phyloP scores from a whole-genome alignment of 2,797 vertebrate species.

The Borostomias antarcticus region DNA sequence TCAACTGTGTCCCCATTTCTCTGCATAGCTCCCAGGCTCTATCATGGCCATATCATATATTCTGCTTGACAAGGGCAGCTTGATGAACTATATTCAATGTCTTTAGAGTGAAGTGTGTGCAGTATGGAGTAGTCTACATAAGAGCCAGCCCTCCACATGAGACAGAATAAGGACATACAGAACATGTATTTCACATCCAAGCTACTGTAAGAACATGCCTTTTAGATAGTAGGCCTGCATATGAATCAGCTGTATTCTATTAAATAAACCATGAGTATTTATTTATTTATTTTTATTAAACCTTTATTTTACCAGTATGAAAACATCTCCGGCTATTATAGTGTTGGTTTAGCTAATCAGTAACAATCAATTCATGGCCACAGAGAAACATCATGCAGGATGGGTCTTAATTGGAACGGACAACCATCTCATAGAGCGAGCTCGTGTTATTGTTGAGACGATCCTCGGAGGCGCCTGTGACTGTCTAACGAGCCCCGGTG shows the following conservation, averaged over 20 bases:
- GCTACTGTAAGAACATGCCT: conserved; percentile 37
- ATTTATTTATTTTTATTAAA: too few relatives aligned
- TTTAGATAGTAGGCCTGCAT: conserved; percentile 22
- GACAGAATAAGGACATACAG: conserved; percentile 67
- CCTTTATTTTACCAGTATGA: too few relatives aligned
- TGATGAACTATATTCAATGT: conserved; percentile 22
- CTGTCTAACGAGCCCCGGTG: conserved; percentile 10
- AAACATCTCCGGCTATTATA: background rate
- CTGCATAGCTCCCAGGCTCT: conserved; percentile 15
- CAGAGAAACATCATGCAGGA: background rate
- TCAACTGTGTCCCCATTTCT: background rate
- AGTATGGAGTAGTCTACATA: conserved; percentile 47
- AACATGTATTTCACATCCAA: conserved; percentile 16
- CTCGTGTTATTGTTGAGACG: background rate
- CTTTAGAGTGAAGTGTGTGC: conserved; percentile 24
- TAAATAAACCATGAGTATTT: too few relatives aligned
- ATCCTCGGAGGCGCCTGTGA: background rate
- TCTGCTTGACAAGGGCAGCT: background rate
- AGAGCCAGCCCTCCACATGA: conserved; percentile 23
- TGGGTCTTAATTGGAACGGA: conserved; percentile 17
- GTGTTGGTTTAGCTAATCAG: background rate
- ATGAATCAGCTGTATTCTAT: conserved; percentile 16
- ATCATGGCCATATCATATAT: conserved; percentile 26
- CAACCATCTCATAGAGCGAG: background rate
- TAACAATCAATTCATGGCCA: background rate